Evolutionary conservation across 2,113 vertebrate genomes (phyloP), one percentile per base, ranked within the genome.

Genomic region (Sceloporus tristichus): DNA sequence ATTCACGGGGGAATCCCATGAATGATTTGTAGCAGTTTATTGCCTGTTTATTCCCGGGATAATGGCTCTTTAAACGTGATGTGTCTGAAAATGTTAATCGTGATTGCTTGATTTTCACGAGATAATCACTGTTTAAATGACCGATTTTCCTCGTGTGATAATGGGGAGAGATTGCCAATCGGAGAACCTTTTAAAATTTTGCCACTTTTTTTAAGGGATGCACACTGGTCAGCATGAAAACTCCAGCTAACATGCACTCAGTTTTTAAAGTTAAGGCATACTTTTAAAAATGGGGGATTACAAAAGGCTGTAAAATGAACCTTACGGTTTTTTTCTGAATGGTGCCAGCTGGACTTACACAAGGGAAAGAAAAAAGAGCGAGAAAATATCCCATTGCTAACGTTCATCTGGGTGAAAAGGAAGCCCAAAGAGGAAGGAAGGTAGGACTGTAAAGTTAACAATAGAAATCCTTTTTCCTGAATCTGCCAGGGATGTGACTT

Each of bases 371-470:
- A 21, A 40, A 19, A 18, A 38, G 18, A 38, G n/a, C 25, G 75
- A 25, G 40, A 53, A 25, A 19, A 48, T 29, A 70, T 27, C 68
- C 27, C 27, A 10, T 29, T 71, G 68, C 68, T 29, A 71, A 29
- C n/a, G 9, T 71, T 71, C 68, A 71, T 71, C 68, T 71, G n/a
- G 19, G 14, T 21, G 19, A 38, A 42, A 27, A 77, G 75, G 75
- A 77, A 77, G 42, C 10, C 74, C 40, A 21, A 48, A 76, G 40
- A 71, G 68, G 68, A 71, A 71, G 68, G 68, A 77, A 77, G 40
- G 75, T 25, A 48, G 75, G 73, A 42, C 75, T 77, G 75, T 42
- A 77, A 77, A 77, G 40, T 23, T 77, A 77, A 77, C 75, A 77
- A 77, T 48, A 48, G 75, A 77, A 48, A 53, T 48, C 42, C 42